Base-by-base conservation (phyloP, 2,113 vertebrate species). In the Zosterops pallidus region DNA sequence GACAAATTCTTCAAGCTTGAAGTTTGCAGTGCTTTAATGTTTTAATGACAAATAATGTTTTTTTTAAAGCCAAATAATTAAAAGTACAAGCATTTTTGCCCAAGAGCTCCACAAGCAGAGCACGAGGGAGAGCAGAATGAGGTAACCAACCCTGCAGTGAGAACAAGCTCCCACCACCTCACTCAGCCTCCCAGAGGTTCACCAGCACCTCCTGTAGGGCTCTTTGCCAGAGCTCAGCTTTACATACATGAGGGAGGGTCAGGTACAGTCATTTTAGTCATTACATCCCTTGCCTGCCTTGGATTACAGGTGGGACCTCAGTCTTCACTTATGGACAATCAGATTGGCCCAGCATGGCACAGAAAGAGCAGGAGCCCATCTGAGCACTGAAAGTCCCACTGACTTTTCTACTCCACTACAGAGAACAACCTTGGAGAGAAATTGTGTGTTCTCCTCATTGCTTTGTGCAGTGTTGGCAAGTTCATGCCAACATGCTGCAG, bases 241-340 rank as follows among this genome's bases (percentile, higher is more conserved):
- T 17, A 7, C 29, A 28, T 9, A 7, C 1, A 0, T 2, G 2
- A 49, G 63, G 35, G 44, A 65, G 12, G 15, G 29, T 17, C 74
- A 50, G 26, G 24, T 14, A 3, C 11, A 50, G 44, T 25, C 33
- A 6, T 71, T 8, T 35, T 4, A 59, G 60, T 67, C 37, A 37
- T 37, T 37, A 59, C 26, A 65, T 62, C 46, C 19, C 25, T 70
- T 84, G 31, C 37, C 49, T 63, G 70, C 37, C 29, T 23, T 63
- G 64, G 39, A 6, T 81, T 70, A 11, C 41, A 31, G 69, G 23
- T 41, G 28, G 47, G 53, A 75, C 44, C 42, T 22, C 29, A 44
- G 5, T 31, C 57, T 71, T 64, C 22, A 11, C 47, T 71, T 44
- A 2, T 0, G 23, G 47, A 31, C 35, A 39, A 22, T 84, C 41